A percentile compares a stretch with the other conserved stretches of the same genome.
Evolutionary conservation across 2,113 vertebrate genomes (phyloP).

Genomic region (Lophochroa leadbeateri): DNA sequence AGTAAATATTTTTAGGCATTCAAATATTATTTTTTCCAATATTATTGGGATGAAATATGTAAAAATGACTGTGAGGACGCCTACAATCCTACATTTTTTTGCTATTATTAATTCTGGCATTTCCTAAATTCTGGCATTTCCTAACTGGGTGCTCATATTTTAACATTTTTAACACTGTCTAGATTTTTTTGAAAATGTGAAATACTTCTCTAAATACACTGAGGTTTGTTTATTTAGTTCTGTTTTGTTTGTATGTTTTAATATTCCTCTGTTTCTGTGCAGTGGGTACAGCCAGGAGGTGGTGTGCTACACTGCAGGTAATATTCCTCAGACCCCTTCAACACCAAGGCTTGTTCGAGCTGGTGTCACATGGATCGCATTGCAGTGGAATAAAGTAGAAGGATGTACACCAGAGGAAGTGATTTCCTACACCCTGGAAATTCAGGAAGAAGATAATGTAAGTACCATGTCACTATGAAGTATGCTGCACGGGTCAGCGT

Average conservation of each 20-base stretch:
- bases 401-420: conserved; percentile 88
- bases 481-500: not conserved
- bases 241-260: not conserved
- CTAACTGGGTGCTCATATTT: not conserved
- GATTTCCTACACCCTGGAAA: conserved; percentile 93
- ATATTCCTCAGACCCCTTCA: conserved; percentile 88
- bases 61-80: not conserved
- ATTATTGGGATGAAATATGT: not conserved
- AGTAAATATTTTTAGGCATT: not conserved
- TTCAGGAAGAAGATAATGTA: conserved; percentile 94
- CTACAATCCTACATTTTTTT: not conserved
- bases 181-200: not conserved
- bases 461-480: not conserved
- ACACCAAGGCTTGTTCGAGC: conserved; percentile 90
- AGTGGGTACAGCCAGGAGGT: conserved; percentile 95
- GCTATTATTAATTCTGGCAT: not conserved
- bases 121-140: not conserved
- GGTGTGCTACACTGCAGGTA: conserved; percentile 91
- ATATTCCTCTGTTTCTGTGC: not conserved
- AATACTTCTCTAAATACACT: not conserved
- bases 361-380: conserved; percentile 89
- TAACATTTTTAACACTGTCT: not conserved
- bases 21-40: not conserved
- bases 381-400: conserved; percentile 94
- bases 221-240: not conserved